Percentiles rank a stretch among this genome's conserved stretches.
phyloP scores from a whole-genome alignment of 2,888 invertebrate species.

The Agelastica alni region DNA sequence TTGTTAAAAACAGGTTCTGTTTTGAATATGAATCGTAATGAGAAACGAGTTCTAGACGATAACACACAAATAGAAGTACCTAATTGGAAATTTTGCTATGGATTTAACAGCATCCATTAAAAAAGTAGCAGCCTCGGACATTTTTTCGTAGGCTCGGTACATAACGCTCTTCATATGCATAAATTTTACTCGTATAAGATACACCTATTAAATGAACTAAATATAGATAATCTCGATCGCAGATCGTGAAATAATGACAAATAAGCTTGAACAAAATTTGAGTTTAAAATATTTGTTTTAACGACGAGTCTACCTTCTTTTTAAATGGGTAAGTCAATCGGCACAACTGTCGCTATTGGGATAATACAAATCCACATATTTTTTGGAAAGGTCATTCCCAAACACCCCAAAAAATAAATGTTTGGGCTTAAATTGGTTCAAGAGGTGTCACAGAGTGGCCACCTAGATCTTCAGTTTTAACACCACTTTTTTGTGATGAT shows the following conservation, averaged over 20 bases:
- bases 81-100: neutral
- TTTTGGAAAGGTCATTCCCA: neutral
- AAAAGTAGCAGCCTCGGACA: neutral
- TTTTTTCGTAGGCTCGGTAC: neutral
- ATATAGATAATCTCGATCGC: neutral
- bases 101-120: neutral
- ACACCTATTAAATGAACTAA: neutral
- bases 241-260: neutral
- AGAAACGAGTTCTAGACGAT: neutral
- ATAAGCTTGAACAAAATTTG: neutral
- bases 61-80: neutral
- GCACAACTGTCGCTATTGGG: neutral
- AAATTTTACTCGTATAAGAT: neutral
- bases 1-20: neutral
- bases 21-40: neutral
- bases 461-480: no score
- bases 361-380: neutral
- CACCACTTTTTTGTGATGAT: no score
- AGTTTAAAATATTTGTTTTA: neutral
- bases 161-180: neutral
- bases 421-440: no score
- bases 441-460: no score
- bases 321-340: neutral
- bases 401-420: neutral
- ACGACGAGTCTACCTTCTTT: neutral